Base-by-base conservation (phyloP, 2,113 vertebrate genomes). In the Mesocricetus auratus region DNA sequence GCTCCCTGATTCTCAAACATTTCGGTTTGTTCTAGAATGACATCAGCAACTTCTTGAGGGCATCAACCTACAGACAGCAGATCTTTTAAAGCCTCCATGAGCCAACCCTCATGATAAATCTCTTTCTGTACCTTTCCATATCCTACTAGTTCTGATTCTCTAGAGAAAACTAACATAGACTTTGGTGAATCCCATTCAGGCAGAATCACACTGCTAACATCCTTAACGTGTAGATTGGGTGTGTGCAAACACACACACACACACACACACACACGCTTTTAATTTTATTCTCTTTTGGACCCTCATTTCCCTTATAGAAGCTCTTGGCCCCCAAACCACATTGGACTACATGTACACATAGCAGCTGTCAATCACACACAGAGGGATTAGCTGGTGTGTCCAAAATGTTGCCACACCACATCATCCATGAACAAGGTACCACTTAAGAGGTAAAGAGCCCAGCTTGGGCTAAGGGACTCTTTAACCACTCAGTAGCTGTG, bases 271-370 rank as follows among this genome's bases (percentile, higher is more conserved):
- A 93, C 13, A 0, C 45, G 79, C 36, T 95, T 93, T 90, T 60
- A 92, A 77, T 94, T 71, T 60, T 47, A 71, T 68, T 64, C 36
- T 53, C 66, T 74, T 96, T 83, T 71, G 33, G 89, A 42, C 86
- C 96, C 62, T 91, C 58, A 24, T 88, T 96, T 94, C 79, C 92
- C 77, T 86, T 79, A 39, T 77, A 66, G 94, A 95, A 96, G 36
- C 15, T 15, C 50, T 79, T 90, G 56, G 78, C n/a, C 50, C 39
- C 6, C 8, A 82, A 81, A 81, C 42, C 58, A 77, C 64, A n/a
- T 3, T 90, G 87, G 79, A 69, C 56, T 53, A 36, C 78, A 79
- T 17, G n/a, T 22, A 50, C 62, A 86, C 53, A 24, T 62, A 47
- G 10, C 1, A 69, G 85, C 77, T 97, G 58, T 74, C 94, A 60